A percentile compares a stretch with the other conserved stretches of the same genome.
These are phyloP conservation scores for Acipenser oxyrinchus DNA, from an alignment of 2,797 vertebrate genomes.

Conservation along the genomic window DNA sequence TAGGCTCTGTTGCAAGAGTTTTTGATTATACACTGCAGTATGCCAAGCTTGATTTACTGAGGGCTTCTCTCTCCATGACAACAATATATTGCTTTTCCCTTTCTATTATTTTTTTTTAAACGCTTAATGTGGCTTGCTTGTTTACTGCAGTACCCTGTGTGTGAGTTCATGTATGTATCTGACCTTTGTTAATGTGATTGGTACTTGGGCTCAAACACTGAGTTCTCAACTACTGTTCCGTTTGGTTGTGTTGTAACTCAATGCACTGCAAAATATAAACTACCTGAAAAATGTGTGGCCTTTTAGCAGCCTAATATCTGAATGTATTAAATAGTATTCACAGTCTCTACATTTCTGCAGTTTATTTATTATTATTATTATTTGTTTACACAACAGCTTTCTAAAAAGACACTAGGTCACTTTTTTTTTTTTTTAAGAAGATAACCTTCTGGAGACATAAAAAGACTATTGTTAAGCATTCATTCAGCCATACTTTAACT, in stretches of 20 bases:
- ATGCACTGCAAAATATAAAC: conserved; percentile 39
- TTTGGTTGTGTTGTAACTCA: conserved; percentile 31
- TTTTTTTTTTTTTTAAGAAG: neutral
- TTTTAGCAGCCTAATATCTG: conserved; percentile 44
- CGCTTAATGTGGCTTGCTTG: conserved; percentile 13
- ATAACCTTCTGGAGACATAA: no score
- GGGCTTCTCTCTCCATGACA: no score
- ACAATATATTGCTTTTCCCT: conserved; percentile 38
- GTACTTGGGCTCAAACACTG: no score
- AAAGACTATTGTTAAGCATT: no score
- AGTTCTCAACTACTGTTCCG: neutral
- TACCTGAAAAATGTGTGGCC: conserved; percentile 48
- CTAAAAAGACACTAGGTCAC: neutral
- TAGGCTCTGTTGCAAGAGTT: conserved; percentile 16
- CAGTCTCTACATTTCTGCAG: conserved; percentile 30
- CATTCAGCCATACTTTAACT: no score
- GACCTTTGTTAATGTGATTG: no score
- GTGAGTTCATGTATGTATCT: conserved; percentile 7
- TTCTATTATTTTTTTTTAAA: neutral
- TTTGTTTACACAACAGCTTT: conserved; percentile 6
- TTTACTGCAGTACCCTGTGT: conserved; percentile 8
- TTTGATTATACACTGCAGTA: conserved; percentile 34
- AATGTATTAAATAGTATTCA: conserved; percentile 24
- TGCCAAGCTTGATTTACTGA: conserved; percentile 40
- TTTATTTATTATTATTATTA: conserved; percentile 33